Base-by-base conservation (phyloP, 2,113 vertebrate species). In the Malurus melanocephalus region DNA sequence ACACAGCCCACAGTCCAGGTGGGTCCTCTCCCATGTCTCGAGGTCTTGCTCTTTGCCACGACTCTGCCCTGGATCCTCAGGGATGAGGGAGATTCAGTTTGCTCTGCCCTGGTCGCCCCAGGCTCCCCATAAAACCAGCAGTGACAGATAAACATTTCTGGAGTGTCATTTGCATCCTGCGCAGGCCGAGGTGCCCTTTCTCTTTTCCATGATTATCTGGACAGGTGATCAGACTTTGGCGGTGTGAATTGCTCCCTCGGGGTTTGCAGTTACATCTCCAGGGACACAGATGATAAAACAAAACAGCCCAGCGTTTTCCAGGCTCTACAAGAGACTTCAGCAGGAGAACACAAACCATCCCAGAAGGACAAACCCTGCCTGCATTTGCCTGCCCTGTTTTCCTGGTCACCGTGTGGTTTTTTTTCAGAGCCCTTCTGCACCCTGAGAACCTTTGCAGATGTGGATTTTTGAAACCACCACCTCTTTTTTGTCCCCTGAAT, bases 191-290 rank as follows among this genome's bases (percentile, higher is more conserved):
- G 67, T 92, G 92, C 71, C 92, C 93, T 95, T 95, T 92, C 84
- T 90, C 87, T 93, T 95, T 92, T 84, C 91, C 87, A 55, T 95
- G 92, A 93, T 93, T 93, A 88, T 95, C 84, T 94, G 95, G 94
- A 92, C 92, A 95, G 95, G 92, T 90, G 93, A 95, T 95, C 94
- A 95, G 92, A 59, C 66, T 93, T 88, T 32, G 53, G 67, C 88
- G 91, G 83, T 69, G 90, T 87, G 91, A 94, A 85, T 94, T 3
- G 45, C 80, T 88, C 87, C 57, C 88, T 92, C 12, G 0, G 59
- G 85, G 85, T 89, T 95, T 95, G 94, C 81, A 91, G 91, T 95
- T 93, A 80, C 95, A 61, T 95, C 94, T 95, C 94, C 91, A 94
- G 89, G 91, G 93, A 96, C 81, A 87, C 93, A 87, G 87, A 79